Conservation (phyloP, 2,888 invertebrate species). For the Diachrysia chrysitis region DNA sequence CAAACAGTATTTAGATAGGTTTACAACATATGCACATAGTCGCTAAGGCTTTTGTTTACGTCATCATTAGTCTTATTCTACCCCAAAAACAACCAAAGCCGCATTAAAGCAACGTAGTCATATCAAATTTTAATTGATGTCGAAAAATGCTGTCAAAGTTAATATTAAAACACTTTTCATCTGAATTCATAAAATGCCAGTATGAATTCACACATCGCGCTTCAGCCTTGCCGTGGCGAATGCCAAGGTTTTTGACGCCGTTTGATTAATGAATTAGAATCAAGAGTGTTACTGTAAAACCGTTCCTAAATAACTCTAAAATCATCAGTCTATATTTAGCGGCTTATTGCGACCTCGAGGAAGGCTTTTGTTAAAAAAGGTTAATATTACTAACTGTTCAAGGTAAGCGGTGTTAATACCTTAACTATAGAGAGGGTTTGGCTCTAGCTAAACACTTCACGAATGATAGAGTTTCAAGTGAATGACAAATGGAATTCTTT, state of each 20-base stretch:
- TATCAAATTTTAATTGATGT: constrained; percentile 4
- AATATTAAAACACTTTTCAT: constrained; percentile 37
- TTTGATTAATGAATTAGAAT: constrained; percentile 56
- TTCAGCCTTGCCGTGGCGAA: constrained; percentile 14
- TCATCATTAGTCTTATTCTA: not conserved
- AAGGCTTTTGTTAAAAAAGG: constrained; percentile 22
- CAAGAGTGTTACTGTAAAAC: constrained; percentile 42
- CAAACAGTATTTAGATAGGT: too few relatives aligned
- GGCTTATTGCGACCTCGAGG: constrained; percentile 15
- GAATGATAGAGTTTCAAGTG: constrained; percentile 42
- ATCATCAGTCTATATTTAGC: constrained; percentile 37
- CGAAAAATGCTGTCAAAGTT: constrained; percentile 9
- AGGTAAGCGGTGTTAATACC: constrained; percentile 38
- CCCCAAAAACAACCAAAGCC: not conserved
- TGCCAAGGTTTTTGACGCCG: constrained; percentile 48
- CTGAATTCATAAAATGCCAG: constrained; percentile 24
- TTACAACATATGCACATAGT: not conserved
- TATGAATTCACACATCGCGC: constrained; percentile 18
- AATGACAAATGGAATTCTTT: constrained; percentile 55
- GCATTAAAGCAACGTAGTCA: not conserved
- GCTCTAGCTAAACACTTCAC: constrained; percentile 36
- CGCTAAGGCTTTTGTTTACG: not conserved
- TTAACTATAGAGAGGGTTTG: constrained; percentile 18
- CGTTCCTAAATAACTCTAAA: constrained; percentile 38
- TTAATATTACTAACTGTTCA: constrained; percentile 38